phyloP scores from a whole-genome alignment of 2,888 invertebrate genomes.

The Sturmia bella region DNA sequence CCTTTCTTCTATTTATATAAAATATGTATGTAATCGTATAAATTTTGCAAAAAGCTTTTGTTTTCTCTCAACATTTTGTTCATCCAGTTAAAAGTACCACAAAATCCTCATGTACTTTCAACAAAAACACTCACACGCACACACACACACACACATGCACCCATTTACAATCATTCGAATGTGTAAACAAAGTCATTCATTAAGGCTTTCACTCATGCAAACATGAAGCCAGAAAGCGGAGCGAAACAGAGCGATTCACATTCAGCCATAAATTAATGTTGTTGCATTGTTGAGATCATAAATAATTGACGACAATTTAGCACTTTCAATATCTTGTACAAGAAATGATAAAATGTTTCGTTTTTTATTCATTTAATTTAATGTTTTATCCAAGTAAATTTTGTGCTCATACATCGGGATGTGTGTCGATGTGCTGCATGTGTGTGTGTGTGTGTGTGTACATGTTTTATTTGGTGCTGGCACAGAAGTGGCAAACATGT shows the following conservation, averaged over 20 bases:
- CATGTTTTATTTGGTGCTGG: constrained; percentile 42
- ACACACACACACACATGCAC: background rate
- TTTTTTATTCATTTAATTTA: background rate
- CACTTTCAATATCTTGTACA: constrained; percentile 61
- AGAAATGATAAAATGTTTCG: constrained; percentile 30
- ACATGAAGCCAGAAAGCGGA: background rate
- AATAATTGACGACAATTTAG: constrained; percentile 65
- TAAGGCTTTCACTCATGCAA: background rate
- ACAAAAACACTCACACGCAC: background rate
- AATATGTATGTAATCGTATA: constrained; percentile 25
- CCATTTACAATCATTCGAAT: no score
- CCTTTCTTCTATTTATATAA: constrained; percentile 18
- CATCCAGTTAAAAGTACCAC: constrained; percentile 12
- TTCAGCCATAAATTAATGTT: constrained; percentile 45
- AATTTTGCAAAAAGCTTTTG: constrained; percentile 41
- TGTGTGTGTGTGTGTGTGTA: constrained; percentile 27
- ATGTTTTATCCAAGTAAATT: background rate
- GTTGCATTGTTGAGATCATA: constrained; percentile 57
- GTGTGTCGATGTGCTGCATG: background rate
- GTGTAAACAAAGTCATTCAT: constrained; percentile 3
- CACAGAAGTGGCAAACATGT: constrained; percentile 44
- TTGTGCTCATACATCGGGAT: no score
- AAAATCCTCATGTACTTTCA: background rate
- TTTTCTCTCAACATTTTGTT: constrained; percentile 25
- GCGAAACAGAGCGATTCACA: background rate